Conservation (phyloP, 2,113 vertebrate genomes). For the Python bivittatus region DNA sequence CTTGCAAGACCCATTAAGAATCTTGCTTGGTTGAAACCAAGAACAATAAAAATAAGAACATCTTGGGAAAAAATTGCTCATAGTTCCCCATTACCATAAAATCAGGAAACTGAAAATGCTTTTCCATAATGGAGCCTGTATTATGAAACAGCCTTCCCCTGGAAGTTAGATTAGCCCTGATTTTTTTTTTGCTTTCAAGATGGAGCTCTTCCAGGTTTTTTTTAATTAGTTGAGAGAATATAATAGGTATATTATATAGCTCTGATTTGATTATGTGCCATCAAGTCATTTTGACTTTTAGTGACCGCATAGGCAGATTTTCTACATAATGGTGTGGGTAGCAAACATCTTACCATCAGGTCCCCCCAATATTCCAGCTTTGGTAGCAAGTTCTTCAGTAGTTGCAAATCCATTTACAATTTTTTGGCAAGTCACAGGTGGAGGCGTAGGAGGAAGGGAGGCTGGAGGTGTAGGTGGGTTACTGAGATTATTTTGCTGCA, state of each 20-base stretch:
- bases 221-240: neutral
- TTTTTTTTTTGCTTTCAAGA: neutral
- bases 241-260: neutral
- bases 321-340: neutral
- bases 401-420: constrained; percentile 93
- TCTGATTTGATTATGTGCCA: neutral
- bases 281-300: neutral
- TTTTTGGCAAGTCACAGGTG: constrained; percentile 90
- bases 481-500: constrained; percentile 95
- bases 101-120: neutral
- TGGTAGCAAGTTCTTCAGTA: constrained; percentile 87
- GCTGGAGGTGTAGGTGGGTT: constrained; percentile 97
- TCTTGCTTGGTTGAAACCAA: neutral
- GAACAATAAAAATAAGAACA: neutral
- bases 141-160: neutral
- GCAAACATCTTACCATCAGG: constrained; percentile 77
- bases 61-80: neutral
- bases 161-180: neutral
- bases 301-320: neutral
- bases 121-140: neutral
- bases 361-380: constrained; percentile 81
- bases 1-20: neutral
- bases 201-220: neutral
- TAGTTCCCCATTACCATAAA: neutral
- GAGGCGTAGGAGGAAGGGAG: constrained; percentile 95